A percentile compares a stretch with the other conserved stretches of the same genome.
phyloP scores from a whole-genome alignment of 2,797 vertebrate genomes.

The Trichosurus vulpecula region DNA sequence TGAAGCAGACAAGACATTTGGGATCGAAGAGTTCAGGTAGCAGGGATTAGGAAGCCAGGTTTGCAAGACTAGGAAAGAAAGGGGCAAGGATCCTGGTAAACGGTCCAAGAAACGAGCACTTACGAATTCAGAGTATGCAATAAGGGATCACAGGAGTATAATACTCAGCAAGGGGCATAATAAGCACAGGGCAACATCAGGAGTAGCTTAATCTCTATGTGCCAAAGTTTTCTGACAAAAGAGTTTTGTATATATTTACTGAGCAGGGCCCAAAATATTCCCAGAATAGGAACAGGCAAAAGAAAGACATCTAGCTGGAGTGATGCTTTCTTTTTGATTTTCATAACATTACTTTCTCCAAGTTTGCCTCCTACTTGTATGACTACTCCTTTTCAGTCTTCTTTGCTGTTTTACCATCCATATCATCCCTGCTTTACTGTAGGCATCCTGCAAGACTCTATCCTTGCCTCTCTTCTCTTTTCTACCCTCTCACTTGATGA shows the following conservation, averaged over 20 bases:
- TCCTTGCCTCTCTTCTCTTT: not conserved
- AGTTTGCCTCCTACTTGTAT: not conserved
- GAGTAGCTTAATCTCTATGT: not conserved
- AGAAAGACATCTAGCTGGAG: not conserved
- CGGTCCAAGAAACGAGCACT: not conserved
- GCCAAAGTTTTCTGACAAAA: not conserved
- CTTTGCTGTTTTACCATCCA: not conserved
- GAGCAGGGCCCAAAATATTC: not conserved
- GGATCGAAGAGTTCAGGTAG: not conserved
- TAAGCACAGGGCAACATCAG: not conserved
- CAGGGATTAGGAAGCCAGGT: not conserved
- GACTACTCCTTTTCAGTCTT: not conserved
- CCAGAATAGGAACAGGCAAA: not conserved
- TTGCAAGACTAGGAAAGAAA: not conserved
- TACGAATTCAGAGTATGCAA: not conserved
- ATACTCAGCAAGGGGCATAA: not conserved
- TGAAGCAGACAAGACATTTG: not conserved
- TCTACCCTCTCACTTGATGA: not conserved
- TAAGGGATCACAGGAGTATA: not conserved
- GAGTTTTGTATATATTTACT: constrained; percentile 6
- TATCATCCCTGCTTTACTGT: not conserved
- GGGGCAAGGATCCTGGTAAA: not conserved
- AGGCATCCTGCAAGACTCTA: not conserved
- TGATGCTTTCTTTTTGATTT: not conserved
- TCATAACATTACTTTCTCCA: not conserved